Base-by-base conservation (phyloP, 35 echinoderm and acorn worm species). In the Holothuria glaberrima region DNA sequence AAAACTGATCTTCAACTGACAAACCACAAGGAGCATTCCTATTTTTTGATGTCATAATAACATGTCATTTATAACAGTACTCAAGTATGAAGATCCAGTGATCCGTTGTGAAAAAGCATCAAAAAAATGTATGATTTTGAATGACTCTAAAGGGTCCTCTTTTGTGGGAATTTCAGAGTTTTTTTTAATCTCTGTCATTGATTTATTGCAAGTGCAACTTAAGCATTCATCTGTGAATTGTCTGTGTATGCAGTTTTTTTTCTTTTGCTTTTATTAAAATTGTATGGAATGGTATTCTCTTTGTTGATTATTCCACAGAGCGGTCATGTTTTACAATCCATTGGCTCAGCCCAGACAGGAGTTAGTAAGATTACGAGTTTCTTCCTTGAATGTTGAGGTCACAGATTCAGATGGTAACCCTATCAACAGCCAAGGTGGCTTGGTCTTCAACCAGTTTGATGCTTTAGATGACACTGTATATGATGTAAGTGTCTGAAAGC, bases 291-390 rank as follows among this genome's bases (percentile, higher is more conserved):
- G 0, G 50, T 17, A 1, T 54, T 71, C 27, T 30, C 25, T 60
- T 30, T 3, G n/a, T 94, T 66, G 1, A 44, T 74, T 84, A 59
- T 89, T n/a, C 90, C 70, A 14, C 75, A 98, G 97, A 38, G 91
- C 91, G 62, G 94, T 94, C 12, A 88, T 99, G 24, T 93, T 99
- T 69, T 95, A 88, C 56, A 99, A 99, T 90, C 89, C 97, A 17
- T 73, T 99, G 59, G 93, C 83, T 45, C 93, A 99, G 63, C 87
- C 94, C 10, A 86, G 97, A 72, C 59, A 90, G 25, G 97, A 99
- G 58, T 48, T 99, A 58, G 93, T 99, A 18, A 74, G 78, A 35
- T 73, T 99, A 5, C 64, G 89, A 61, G 91, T 93, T 12, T 95
- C 93, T 21, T 91, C 93, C 28, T 32, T 91, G 9, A 95, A 95